phyloP scores from a whole-genome alignment of 1,140 invertebrate genomes.

The Eurosta solidaginis region DNA sequence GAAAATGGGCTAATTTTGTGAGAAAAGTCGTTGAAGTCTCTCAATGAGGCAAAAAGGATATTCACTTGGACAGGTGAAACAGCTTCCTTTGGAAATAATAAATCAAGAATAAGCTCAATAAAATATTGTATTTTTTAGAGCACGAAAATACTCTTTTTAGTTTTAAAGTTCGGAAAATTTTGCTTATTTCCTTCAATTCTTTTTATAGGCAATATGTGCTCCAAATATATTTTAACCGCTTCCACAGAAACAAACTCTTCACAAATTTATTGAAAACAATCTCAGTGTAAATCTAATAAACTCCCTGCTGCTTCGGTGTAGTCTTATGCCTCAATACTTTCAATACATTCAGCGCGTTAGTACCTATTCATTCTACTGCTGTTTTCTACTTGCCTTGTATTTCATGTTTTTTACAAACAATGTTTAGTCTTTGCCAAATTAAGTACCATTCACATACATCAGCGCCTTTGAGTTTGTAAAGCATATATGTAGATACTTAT shows the following conservation, averaged over 20 bases:
- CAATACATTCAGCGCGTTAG: neutral
- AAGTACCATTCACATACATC: constrained; percentile 16
- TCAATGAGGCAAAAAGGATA: too few species aligned
- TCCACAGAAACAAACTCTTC: neutral
- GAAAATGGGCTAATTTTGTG: too few species aligned
- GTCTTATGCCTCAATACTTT: neutral
- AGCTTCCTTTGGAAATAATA: too few species aligned
- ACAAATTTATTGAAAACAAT: constrained; percentile 8
- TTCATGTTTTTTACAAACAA: neutral
- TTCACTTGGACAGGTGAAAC: too few species aligned
- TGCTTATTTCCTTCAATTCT: too few species aligned
- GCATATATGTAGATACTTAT: neutral
- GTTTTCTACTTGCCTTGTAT: neutral
- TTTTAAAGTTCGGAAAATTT: too few species aligned
- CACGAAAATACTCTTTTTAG: too few species aligned
- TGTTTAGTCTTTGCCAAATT: constrained; percentile 4
- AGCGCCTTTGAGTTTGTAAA: neutral
- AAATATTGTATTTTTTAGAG: too few species aligned
- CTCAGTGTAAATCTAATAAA: constrained; percentile 17
- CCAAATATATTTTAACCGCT: neutral
- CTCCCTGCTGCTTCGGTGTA: neutral
- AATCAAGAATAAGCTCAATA: too few species aligned
- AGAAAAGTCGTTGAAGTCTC: too few species aligned
- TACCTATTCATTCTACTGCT: neutral
- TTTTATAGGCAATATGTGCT: too few species aligned